Evolutionary conservation across 2,888 invertebrate species (phyloP), one percentile per base, ranked within the genome.

Genomic region (Ecdyonurus torrentis): DNA sequence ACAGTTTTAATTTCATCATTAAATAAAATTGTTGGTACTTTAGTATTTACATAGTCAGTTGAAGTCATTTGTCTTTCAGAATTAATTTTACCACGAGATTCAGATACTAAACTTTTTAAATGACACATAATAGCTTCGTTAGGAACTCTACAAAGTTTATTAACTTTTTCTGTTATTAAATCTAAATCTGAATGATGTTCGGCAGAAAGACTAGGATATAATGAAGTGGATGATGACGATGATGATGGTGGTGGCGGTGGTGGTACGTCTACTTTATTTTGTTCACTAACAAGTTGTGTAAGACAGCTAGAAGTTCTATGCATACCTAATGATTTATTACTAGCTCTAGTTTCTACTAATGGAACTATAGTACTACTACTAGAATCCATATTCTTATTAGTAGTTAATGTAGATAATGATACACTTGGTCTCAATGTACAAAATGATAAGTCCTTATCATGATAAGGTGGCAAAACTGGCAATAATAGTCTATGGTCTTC

Each of bases 101-200:
- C 7, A 55, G 19, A 20, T 18, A 5, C 55, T 22, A 55, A 22
- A 22, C 22, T 55, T n/a, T 74, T 65, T 23, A 64, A 60, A 55
- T 69, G 67, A 65, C 66, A 68, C 23, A 68, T 63, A 24, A 69
- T 64, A 2, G 69, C 66, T 62, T 67, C 68, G 19, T 66, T 66
- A 20, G 71, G 70, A 19, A 71, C 69, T 59, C 70, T 65, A 64
- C 68, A 69, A 25, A 71, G 63, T 52, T 66, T 68, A 37, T 64
- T 68, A 2, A 70, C 69, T 66, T 69, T 69, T 50, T 67, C 65
- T n/a, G 65, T 64, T 20, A 69, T 67, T 10, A 66, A 64, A 18
- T 64, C 66, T 25, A 61, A 52, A n/a, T 59, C 25, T 7, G 61
- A 52, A 52, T 50, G 7, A 3, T 24, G 25, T 10, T 24, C 37